Evolutionary conservation across 2,888 invertebrate genomes (phyloP).

Genomic region (Agonopterix alstromeriana): DNA sequence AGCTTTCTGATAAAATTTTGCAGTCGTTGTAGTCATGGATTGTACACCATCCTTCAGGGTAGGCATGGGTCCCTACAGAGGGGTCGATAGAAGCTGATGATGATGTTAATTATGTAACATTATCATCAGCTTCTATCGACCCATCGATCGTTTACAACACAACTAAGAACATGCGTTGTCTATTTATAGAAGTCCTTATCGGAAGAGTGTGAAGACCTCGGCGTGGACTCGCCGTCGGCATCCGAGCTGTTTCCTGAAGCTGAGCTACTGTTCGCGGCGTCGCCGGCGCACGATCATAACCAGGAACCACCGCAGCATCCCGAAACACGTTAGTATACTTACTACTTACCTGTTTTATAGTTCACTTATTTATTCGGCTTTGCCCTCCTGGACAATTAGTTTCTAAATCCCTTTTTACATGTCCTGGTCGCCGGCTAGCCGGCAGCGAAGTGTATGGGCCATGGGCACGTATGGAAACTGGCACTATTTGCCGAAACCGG

Average conservation of each 20-base stretch:
- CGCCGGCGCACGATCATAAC: constrained; percentile 81
- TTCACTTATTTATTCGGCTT: too few relatives aligned
- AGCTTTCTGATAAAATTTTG: too few relatives aligned
- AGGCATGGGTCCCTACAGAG: not conserved
- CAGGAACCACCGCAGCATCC: constrained; percentile 41
- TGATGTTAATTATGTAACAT: not conserved
- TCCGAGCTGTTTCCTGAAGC: constrained; percentile 88
- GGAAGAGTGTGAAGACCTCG: constrained; percentile 87
- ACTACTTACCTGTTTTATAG: not conserved
- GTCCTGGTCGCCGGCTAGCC: too few relatives aligned
- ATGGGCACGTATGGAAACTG: too few relatives aligned
- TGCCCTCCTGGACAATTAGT: too few relatives aligned
- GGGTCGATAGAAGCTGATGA: not conserved
- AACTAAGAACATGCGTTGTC: not conserved
- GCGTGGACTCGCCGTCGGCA: constrained; percentile 87
- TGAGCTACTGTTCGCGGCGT: constrained; percentile 82
- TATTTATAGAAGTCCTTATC: constrained; percentile 81
- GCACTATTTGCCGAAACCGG: too few relatives aligned
- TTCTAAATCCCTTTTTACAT: too few relatives aligned
- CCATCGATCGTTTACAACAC: not conserved
- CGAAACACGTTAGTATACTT: constrained; percentile 46
- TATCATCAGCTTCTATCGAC: too few relatives aligned
- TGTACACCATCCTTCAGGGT: too few relatives aligned
- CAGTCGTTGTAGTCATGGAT: too few relatives aligned
- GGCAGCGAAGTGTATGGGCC: too few relatives aligned